phyloP scores from a whole-genome alignment of 2,797 vertebrate genomes.

The Pseudomugil gertrudae region DNA sequence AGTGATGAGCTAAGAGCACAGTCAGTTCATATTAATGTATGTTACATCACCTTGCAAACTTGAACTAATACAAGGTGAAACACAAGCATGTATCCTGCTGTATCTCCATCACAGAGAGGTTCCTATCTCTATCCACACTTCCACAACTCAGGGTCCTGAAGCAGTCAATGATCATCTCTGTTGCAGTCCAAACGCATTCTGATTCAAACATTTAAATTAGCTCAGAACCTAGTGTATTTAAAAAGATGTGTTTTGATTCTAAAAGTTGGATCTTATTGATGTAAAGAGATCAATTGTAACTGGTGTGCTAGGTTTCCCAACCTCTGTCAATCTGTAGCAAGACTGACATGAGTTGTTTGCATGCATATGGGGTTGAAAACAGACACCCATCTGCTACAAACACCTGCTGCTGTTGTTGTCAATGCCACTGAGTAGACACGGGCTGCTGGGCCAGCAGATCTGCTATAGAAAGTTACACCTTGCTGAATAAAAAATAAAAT shows the following conservation, averaged over 20 bases:
- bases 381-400: slow-evolving; percentile 14
- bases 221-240: background rate
- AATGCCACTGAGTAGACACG: slow-evolving; percentile 22
- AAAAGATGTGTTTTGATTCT: slow-evolving; percentile 38
- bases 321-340: background rate
- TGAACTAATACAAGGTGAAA: background rate
- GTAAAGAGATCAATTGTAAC: slow-evolving; percentile 25
- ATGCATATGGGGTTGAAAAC: background rate
- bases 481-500: slow-evolving; percentile 9
- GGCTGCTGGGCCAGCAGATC: slow-evolving; percentile 2
- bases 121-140: too few species aligned
- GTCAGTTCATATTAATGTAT: background rate
- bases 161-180: background rate
- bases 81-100: too few species aligned
- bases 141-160: too few species aligned
- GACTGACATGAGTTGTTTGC: slow-evolving; percentile 16
- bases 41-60: background rate
- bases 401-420: slow-evolving; percentile 26
- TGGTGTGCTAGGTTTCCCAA: slow-evolving; percentile 27
- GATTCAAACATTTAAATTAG: background rate
- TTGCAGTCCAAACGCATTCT: background rate
- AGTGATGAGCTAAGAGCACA: slow-evolving; percentile 24
- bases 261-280: slow-evolving; percentile 18
- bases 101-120: too few species aligned
- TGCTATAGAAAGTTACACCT: slow-evolving; percentile 32